These are phyloP conservation scores for Acronicta aceris DNA, from an alignment of 2,888 invertebrate genomes.

Conservation along the genomic window DNA sequence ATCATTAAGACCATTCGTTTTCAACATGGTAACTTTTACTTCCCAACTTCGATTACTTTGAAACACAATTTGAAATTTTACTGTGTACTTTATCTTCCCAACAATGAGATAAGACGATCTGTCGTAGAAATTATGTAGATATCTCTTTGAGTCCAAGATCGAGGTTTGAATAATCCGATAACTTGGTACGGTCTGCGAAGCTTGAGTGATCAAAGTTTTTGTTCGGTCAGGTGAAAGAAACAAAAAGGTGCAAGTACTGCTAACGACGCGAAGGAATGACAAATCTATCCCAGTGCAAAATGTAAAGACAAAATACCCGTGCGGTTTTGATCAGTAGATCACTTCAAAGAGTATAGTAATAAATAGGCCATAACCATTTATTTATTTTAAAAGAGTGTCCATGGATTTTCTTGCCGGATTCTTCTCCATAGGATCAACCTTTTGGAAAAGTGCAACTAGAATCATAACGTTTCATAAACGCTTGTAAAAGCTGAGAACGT, in stretches of 20 bases:
- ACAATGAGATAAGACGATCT: conserved; percentile 24
- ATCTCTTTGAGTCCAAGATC: conserved; percentile 26
- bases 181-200: conserved; percentile 24
- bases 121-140: conserved; percentile 27
- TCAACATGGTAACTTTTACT: conserved; percentile 29
- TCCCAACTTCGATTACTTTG: conserved; percentile 48
- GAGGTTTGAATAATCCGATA: conserved; percentile 25
- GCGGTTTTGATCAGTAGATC: no score
- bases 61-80: conserved; percentile 44
- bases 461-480: no score
- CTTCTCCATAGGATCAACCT: no score
- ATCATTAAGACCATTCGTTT: conserved; percentile 39
- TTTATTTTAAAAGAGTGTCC: no score
- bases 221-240: conserved; percentile 20
- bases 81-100: conserved; percentile 29
- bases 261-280: conserved; percentile 14
- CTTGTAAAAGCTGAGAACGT: no score
- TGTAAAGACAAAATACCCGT: no score
- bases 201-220: conserved; percentile 49
- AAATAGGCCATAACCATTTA: no score
- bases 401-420: no score
- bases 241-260: background rate
- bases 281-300: background rate
- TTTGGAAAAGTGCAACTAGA: no score
- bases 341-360: no score